These are phyloP conservation scores for Lucilia cuprina DNA, from an alignment of 1,140 invertebrate species.

Conservation along the genomic window DNA sequence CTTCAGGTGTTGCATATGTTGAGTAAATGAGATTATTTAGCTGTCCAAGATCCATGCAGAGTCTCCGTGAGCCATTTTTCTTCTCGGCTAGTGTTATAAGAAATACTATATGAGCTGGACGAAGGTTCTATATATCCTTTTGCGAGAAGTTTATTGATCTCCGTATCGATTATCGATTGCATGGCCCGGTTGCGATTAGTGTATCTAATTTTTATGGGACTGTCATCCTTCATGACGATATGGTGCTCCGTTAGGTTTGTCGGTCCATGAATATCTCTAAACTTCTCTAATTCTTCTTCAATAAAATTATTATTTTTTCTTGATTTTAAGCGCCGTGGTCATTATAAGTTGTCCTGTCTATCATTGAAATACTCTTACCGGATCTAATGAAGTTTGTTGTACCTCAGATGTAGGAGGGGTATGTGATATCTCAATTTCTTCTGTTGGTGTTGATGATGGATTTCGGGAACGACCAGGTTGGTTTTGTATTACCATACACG, in stretches of 20 bases:
- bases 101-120: constrained; percentile 47
- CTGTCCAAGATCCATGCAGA: constrained; percentile 44
- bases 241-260: background rate
- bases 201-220: constrained; percentile 12
- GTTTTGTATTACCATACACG: background rate
- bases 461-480: background rate
- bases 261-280: background rate
- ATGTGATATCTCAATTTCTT: background rate
- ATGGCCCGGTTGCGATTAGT: constrained; percentile 37
- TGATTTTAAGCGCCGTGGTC: too few species aligned
- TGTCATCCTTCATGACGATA: constrained; percentile 3
- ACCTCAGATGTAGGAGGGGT: background rate
- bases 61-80: too few species aligned
- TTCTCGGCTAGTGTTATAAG: constrained; percentile 52
- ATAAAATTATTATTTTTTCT: too few species aligned
- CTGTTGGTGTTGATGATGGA: background rate
- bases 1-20: too few species aligned
- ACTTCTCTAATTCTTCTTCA: background rate
- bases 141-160: constrained; percentile 44
- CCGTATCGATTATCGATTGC: constrained; percentile 43
- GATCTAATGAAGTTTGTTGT: background rate
- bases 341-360: too few species aligned
- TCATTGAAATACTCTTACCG: too few species aligned
- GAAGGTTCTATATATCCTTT: constrained; percentile 47
- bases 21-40: too few species aligned